A percentile compares a stretch with the other conserved stretches of the same genome.
phyloP scores from a whole-genome alignment of 2,113 vertebrate species.

The Ammodytes marinus region DNA sequence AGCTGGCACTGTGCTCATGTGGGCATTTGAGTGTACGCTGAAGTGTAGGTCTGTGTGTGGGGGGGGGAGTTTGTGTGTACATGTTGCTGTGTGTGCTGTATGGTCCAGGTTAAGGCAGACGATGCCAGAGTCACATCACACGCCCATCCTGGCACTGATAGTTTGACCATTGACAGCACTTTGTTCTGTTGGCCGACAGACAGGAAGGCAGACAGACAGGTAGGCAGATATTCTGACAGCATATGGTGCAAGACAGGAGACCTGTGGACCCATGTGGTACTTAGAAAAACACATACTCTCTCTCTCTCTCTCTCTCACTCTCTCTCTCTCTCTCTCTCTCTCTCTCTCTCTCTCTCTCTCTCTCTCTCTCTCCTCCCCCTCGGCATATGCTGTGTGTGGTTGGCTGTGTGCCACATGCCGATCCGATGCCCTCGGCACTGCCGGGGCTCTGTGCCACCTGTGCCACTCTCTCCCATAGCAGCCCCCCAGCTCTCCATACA shows the following conservation, averaged over 20 bases:
- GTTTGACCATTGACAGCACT: slow-evolving; percentile 77
- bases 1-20: slow-evolving; percentile 76
- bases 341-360: slow-evolving; percentile 32
- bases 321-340: slow-evolving; percentile 26
- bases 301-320: slow-evolving; percentile 26
- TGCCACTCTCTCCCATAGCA: slow-evolving; percentile 76
- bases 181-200: slow-evolving; percentile 64
- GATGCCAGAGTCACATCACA: slow-evolving; percentile 40
- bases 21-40: slow-evolving; percentile 58
- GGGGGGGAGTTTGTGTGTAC: slow-evolving; percentile 6
- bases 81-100: slow-evolving; percentile 18
- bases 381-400: slow-evolving; percentile 83
- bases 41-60: slow-evolving; percentile 36
- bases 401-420: slow-evolving; percentile 85
- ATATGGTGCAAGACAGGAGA: slow-evolving; percentile 78
- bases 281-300: slow-evolving; percentile 64
- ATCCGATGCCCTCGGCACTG: slow-evolving; percentile 79
- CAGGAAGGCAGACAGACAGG: slow-evolving; percentile 59
- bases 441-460: slow-evolving; percentile 83
- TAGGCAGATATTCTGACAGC: slow-evolving; percentile 71
- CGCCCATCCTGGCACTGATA: slow-evolving; percentile 60
- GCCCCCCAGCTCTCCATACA: slow-evolving; percentile 24
- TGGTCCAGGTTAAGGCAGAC: slow-evolving; percentile 37
- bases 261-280: slow-evolving; percentile 77
- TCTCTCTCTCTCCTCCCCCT: slow-evolving; percentile 45